phyloP scores from a whole-genome alignment of 2,888 invertebrate genomes.

The Gastracanthus pulcherrimus region DNA sequence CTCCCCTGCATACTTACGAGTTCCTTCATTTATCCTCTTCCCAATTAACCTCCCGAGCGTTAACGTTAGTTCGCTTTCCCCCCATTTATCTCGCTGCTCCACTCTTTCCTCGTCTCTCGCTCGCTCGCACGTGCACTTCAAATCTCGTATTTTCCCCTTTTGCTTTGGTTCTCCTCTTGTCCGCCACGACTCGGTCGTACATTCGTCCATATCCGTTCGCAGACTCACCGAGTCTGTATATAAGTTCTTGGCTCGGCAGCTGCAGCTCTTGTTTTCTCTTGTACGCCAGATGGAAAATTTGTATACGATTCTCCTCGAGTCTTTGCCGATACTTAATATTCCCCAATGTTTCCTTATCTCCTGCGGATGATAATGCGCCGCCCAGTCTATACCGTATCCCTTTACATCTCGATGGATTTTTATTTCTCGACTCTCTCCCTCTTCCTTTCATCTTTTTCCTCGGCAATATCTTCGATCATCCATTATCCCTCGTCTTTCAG shows the following conservation, averaged over 20 bases:
- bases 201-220: no score
- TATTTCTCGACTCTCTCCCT: slow-evolving; percentile 16
- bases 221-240: no score
- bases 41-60: slow-evolving; percentile 11
- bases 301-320: neutral
- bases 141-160: no score
- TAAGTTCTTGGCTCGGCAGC: no score
- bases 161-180: no score
- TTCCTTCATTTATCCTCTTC: slow-evolving; percentile 20
- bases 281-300: neutral
- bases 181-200: no score
- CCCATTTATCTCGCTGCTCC: neutral
- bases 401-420: neutral
- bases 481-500: neutral
- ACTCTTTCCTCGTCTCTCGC: neutral
- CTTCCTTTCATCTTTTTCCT: slow-evolving; percentile 26
- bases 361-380: neutral
- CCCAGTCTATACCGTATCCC: neutral
- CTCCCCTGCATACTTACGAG: neutral
- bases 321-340: neutral
- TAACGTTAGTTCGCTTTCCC: neutral
- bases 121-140: no score
- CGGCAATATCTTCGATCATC: slow-evolving; percentile 12
- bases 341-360: neutral
- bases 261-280: no score